Conservation (phyloP, 2,113 vertebrate genomes). For the Heptranchias perlo region DNA sequence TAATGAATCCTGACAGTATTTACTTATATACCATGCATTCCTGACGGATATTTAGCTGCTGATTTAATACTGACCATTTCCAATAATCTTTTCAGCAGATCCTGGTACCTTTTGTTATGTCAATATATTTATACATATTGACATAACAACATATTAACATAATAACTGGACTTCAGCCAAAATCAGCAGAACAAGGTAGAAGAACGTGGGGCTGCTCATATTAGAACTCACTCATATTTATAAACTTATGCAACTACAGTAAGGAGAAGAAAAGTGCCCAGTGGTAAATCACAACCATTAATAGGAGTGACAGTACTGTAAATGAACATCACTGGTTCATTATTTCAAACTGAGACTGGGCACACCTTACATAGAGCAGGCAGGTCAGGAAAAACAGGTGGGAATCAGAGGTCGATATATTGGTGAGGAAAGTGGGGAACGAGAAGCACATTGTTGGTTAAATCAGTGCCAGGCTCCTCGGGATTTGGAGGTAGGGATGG, state of each 20-base stretch:
- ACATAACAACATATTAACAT: too few species aligned
- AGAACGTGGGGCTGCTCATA: not conserved
- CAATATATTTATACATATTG: too few species aligned
- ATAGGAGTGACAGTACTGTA: not conserved
- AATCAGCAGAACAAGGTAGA: not conserved
- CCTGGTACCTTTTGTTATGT: not conserved
- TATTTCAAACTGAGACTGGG: not conserved
- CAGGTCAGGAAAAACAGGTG: not conserved
- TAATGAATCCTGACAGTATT: not conserved
- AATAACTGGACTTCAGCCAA: too few species aligned
- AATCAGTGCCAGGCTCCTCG: not conserved
- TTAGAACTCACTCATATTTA: not conserved
- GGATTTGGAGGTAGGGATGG: not conserved
- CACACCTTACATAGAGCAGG: not conserved
- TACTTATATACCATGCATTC: not conserved
- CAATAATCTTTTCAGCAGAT: not conserved
- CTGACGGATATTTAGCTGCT: not conserved
- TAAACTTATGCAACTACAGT: not conserved
- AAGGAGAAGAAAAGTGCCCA: not conserved
- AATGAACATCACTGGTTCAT: not conserved
- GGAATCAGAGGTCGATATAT: not conserved
- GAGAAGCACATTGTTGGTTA: not conserved
- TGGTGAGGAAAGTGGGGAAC: not conserved
- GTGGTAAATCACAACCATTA: not conserved
- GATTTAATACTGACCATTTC: not conserved